Evolutionary conservation across 2,888 invertebrate species (phyloP), one percentile per base, ranked within the genome.

Genomic region (Nomada lathburiana): DNA sequence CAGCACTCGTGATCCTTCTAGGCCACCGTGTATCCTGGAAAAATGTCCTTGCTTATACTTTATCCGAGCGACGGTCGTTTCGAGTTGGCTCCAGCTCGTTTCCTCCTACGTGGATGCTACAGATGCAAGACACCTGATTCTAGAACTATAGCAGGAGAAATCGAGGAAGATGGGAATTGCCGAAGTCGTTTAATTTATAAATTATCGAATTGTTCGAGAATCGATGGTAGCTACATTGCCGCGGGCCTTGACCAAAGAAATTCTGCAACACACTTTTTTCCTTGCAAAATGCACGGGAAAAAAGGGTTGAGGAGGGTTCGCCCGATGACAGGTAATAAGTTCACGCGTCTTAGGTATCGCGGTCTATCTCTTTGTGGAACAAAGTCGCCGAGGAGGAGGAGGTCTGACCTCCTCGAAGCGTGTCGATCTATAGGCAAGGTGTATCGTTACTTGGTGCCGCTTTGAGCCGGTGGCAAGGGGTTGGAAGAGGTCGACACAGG

Each of bases 401-500:
- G 84, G 85, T 89, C 86, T 86, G 85, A 86, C 88, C 86, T 89
- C 85, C 88, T 83, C 83, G 77, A 50, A 77, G 80, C 79, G 83
- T 74, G 84, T 82, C 87, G 83, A 76, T 73, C 70, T 83, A 70
- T 76, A 78, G 88, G 83, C 89, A 92, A 92, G 92, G 92, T 93
- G 92, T 93, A 91, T 89, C 91, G 92, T 93, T 93, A 93, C 93
- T 92, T 91, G 90, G 86, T 87, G 89, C 83, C 88, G 91, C 92
- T 92, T 92, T 92, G 92, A 92, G 88, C 89, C 85, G 73, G 84
- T 87, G 84, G 87, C 90, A 88, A 90, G 88, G 90, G 90, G 89
- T 88, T 89, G 88, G 82, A 70, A 80, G 70, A 77, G 84, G 81
- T 75, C 83, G 80, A 67, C 76, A 77, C 73, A 57, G 80, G 67